phyloP scores from a whole-genome alignment of 2,888 invertebrate species.

The Cyaniris semiargus region DNA sequence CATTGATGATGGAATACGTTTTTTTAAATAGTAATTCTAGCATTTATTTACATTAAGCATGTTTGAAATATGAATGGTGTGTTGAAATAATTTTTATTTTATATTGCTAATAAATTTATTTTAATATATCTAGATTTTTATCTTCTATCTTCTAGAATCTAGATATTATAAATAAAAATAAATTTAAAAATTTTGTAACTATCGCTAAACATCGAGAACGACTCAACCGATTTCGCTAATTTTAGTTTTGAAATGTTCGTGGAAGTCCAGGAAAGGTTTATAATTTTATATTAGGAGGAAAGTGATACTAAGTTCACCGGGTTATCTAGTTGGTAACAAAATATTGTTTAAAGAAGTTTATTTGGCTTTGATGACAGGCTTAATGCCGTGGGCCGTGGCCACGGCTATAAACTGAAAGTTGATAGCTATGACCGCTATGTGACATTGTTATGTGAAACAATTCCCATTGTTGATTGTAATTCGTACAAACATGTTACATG shows the following conservation, averaged over 20 bases:
- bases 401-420: constrained; percentile 2
- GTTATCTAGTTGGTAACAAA: not conserved
- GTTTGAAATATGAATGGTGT: not conserved
- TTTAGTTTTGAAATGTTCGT: no score
- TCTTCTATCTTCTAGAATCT: no score
- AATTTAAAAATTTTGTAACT: no score
- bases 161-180: no score
- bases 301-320: no score
- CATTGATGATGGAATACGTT: no score
- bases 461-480: constrained; percentile 14
- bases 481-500: not conserved
- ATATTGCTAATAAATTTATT: no score
- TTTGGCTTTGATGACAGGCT: not conserved
- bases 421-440: constrained; percentile 10
- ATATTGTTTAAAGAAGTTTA: not conserved
- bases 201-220: not conserved
- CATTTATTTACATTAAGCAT: not conserved
- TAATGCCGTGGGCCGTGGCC: not conserved
- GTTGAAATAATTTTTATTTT: not conserved
- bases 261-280: no score
- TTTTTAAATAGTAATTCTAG: not conserved
- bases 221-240: no score
- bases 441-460: constrained; percentile 12
- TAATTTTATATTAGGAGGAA: no score
- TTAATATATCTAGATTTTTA: no score